Conservation (phyloP, 2,888 invertebrate species). For the Dione juno region DNA sequence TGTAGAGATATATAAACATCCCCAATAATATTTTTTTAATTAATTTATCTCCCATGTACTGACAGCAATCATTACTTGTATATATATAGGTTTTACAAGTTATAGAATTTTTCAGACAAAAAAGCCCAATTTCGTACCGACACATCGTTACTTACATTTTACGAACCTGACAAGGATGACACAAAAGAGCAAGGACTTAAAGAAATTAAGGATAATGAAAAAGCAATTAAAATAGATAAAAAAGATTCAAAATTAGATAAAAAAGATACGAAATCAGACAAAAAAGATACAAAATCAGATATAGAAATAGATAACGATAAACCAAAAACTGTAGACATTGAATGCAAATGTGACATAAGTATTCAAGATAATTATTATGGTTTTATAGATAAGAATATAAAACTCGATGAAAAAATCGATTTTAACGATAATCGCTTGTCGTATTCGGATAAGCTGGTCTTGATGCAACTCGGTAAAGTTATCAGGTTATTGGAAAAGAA, state of each 20-base stretch:
- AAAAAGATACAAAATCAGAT: background rate
- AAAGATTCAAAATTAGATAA: background rate
- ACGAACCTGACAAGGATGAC: slow-evolving; percentile 15
- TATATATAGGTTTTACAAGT: too few relatives aligned
- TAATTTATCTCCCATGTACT: too few relatives aligned
- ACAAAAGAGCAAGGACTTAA: background rate
- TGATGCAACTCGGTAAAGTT: slow-evolving; percentile 64
- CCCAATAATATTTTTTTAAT: too few relatives aligned
- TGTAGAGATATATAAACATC: too few relatives aligned
- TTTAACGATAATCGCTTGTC: slow-evolving; percentile 4
- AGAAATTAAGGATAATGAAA: background rate
- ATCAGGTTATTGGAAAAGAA: slow-evolving; percentile 64
- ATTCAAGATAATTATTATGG: background rate
- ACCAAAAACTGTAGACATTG: background rate
- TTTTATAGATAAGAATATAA: background rate
- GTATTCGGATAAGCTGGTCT: slow-evolving; percentile 50
- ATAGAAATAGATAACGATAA: background rate
- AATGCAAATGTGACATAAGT: slow-evolving; percentile 16
- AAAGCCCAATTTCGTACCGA: slow-evolving; percentile 43
- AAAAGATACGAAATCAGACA: slow-evolving; percentile 8
- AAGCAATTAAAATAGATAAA: background rate
- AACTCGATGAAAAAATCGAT: background rate
- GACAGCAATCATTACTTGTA: too few relatives aligned
- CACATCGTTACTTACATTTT: slow-evolving; percentile 41
- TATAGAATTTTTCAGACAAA: slow-evolving; percentile 32